Conservation (phyloP, 2,797 vertebrate species). For the Pagetopsis macropterus region DNA sequence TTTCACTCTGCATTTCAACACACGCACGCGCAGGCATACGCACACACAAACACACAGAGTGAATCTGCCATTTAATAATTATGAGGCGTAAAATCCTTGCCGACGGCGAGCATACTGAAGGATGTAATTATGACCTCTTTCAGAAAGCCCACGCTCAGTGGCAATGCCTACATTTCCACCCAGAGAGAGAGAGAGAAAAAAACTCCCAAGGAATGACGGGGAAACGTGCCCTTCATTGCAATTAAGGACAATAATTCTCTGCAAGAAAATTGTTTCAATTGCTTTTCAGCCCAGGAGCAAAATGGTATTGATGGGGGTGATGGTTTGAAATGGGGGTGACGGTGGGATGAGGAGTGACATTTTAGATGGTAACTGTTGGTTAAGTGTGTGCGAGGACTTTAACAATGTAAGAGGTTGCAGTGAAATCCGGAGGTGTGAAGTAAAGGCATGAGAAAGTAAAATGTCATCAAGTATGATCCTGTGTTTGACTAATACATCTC, state of each 20-base stretch:
- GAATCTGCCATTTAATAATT: conserved; percentile 86
- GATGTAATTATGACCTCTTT: conserved; percentile 87
- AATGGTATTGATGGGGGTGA: conserved; percentile 81
- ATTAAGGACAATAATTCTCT: conserved; percentile 85
- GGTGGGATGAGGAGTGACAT: conserved; percentile 70
- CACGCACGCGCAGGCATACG: conserved; percentile 1
- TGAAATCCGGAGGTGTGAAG: conserved; percentile 41
- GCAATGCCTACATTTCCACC: conserved; percentile 80
- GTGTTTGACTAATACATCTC: conserved; percentile 15
- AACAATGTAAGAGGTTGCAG: conserved; percentile 45
- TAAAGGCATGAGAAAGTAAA: conserved; percentile 33
- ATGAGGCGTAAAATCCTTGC: conserved; percentile 87
- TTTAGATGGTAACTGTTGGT: conserved; percentile 68
- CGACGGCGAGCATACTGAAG: conserved; percentile 83
- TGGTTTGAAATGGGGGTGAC: conserved; percentile 76
- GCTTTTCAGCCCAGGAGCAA: conserved; percentile 82
- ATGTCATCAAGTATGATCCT: conserved; percentile 26
- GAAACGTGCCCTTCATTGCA: conserved; percentile 82
- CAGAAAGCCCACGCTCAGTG: conserved; percentile 78
- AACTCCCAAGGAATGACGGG: conserved; percentile 78
- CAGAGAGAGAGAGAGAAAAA: conserved; percentile 72
- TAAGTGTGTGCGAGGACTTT: conserved; percentile 59
- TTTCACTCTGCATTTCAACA: conserved; percentile 61
- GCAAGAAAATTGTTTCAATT: conserved; percentile 85
- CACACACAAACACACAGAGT: conserved; percentile 53